phyloP scores from a whole-genome alignment of 1,140 invertebrate species.

The Varroa destructor region DNA sequence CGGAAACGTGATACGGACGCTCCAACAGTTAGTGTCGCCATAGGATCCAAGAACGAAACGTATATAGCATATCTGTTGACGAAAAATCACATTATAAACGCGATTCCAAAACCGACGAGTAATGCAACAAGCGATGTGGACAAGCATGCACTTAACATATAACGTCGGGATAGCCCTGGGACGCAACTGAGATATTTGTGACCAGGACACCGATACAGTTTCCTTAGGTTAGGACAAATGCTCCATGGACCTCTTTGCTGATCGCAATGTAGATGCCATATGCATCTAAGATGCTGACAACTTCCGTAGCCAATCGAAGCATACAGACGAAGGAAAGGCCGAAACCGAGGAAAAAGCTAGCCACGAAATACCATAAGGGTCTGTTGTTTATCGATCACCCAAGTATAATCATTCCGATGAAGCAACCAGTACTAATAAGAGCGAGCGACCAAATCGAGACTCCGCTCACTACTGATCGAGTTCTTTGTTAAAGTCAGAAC shows the following conservation, averaged over 20 bases:
- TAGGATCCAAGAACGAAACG: background rate
- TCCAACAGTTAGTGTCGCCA: background rate
- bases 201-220: constrained; percentile 46
- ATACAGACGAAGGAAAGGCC: constrained; percentile 51
- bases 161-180: constrained; percentile 44
- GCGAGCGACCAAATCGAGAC: constrained; percentile 35
- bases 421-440: constrained; percentile 35
- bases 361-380: constrained; percentile 40
- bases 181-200: constrained; percentile 44
- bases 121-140: constrained; percentile 10
- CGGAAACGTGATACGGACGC: background rate
- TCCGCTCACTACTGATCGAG: background rate
- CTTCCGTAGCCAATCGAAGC: constrained; percentile 51
- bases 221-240: constrained; percentile 46
- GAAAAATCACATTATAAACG: background rate
- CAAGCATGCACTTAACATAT: constrained; percentile 41
- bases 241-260: constrained; percentile 43
- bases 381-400: constrained; percentile 38
- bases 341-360: constrained; percentile 51
- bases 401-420: constrained; percentile 38
- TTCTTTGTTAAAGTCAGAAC: constrained; percentile 39
- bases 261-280: constrained; percentile 37
- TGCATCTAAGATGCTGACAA: constrained; percentile 48
- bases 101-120: constrained; percentile 1
- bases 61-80: background rate